A percentile compares a stretch with the other conserved stretches of the same genome.
Conservation (phyloP, 1,140 invertebrate species). For the Nautilus pompilius region DNA sequence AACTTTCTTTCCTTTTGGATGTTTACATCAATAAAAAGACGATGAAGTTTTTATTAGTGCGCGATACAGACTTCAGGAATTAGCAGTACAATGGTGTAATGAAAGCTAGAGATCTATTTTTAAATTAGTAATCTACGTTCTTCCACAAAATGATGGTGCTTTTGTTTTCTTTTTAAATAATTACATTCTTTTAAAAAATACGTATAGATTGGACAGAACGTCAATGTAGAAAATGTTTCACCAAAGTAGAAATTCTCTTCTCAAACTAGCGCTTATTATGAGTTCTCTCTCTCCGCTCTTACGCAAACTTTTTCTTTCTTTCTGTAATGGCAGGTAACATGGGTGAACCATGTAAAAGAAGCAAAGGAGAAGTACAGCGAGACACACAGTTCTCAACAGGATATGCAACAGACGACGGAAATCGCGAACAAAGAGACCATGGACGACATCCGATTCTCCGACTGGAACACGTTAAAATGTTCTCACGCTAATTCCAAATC, state of each 20-base stretch:
- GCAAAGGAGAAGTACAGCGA: conserved; percentile 61
- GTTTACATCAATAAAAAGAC: no score
- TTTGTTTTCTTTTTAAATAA: not conserved
- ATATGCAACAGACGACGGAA: conserved; percentile 11
- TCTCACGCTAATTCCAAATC: conserved; percentile 23
- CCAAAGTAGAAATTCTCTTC: no score
- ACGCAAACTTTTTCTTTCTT: not conserved
- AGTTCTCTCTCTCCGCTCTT: not conserved
- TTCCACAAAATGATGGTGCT: not conserved
- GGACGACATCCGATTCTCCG: conserved; percentile 1
- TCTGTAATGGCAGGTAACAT: conserved; percentile 52
- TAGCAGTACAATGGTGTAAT: no score
- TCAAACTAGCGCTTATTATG: no score
- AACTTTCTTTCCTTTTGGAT: no score
- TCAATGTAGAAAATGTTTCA: no score
- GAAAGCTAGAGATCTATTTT: no score
- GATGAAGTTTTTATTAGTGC: no score
- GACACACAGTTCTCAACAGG: conserved; percentile 14
- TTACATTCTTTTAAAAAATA: not conserved
- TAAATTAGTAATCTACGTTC: not conserved
- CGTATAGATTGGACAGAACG: not conserved
- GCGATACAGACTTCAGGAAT: no score
- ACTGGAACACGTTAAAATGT: not conserved
- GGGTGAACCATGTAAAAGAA: conserved; percentile 59
- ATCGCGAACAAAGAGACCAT: conserved; percentile 2